Evolutionary conservation across 2,888 invertebrate species (phyloP), one percentile per base, ranked within the genome.

Genomic region (Melinaea marsaeus): DNA sequence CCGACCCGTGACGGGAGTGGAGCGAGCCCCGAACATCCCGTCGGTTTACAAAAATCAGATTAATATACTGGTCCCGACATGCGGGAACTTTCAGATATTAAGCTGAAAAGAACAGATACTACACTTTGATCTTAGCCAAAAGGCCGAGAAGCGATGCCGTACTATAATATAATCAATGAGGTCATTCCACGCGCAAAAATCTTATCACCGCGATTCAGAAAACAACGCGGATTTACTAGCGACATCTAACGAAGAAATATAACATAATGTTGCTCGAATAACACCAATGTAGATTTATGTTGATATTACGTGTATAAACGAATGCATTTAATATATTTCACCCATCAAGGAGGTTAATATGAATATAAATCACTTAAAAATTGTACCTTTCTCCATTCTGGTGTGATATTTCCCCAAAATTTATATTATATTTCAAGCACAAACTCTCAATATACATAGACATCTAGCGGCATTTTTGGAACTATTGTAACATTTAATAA

Each of bases 11-110:
- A 72, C 71, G 69, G 72, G 72, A 72, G 71, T 71, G 73, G 73
- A 71, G 71, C 72, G 72, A 73, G 72, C 73, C 68, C 72, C 73
- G 71, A 72, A 70, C 74, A 71, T 74, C 74, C 72, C 74, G 69
- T 72, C 72, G 67, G 60, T 55, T 68, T 66, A 68, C 68, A 73
- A 72, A 72, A 72, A 72, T 72, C 70, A 73, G 72, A 67, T 74
- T 74, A 72, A 74, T 74, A 74, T 70, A 74, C 70, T 73, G 71
- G 71, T 71, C 71, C 71, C 71, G 68, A 69, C 65, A 65, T 72
- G 72, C 67, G 69, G 70, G 72, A 71, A 71, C 72, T 71, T 72
- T 71, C 71, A 71, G 71, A 71, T 72, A 72, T 71, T 72, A 72
- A 72, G 69, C 69, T 69, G 69, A 69, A 69, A 69, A 68, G 68